Base-by-base conservation (phyloP, 2,888 invertebrate genomes). In the Drosophila nr. perissopoda region DNA sequence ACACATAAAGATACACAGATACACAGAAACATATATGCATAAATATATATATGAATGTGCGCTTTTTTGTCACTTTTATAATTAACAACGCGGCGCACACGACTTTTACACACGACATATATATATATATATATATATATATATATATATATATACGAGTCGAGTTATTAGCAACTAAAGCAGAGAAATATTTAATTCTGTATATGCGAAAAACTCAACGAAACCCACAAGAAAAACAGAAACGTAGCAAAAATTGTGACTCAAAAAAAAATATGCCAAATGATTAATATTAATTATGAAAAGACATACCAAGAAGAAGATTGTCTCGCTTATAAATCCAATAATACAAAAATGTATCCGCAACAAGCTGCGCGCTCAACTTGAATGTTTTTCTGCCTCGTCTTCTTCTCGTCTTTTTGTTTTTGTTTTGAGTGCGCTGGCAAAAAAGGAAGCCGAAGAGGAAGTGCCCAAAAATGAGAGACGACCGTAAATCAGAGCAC, bases 401-500 rank as follows among this genome's bases (percentile, higher is more conserved):
- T 7, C 21, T 13, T 3, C 1, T 21, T 21, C 18, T 38, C 56
- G 45, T 16, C 27, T 11, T 45, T 63, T 54, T 65, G 40, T 57
- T 29, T 40, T 40, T 57, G 57, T 57, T 57, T 29, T 57, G 65
- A 40, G 27, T 49, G 57, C 58, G 48, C 61, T 27, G 18, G 36
- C 36, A 56, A 56, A 51, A 61, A 40, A 62, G 58, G 62, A 71
- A 68, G 42, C 64, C 49, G 51, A 42, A 49, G 68, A 56, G 56
- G 56, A 56, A 56, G 38, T 56, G 38, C 36, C 56, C 57, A 29
- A 57, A 57, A 40, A 8, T 25, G 59, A 48, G 67, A 29, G 66
- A 60, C 75, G 71, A 69, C 87, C 62, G 86, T 85, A 85, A 85
- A 89, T 88, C 88, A 85, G 86, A 83, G 86, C 88, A 80, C 25